phyloP scores from a whole-genome alignment of 2,113 vertebrate species.

The Otocyon megalotis region DNA sequence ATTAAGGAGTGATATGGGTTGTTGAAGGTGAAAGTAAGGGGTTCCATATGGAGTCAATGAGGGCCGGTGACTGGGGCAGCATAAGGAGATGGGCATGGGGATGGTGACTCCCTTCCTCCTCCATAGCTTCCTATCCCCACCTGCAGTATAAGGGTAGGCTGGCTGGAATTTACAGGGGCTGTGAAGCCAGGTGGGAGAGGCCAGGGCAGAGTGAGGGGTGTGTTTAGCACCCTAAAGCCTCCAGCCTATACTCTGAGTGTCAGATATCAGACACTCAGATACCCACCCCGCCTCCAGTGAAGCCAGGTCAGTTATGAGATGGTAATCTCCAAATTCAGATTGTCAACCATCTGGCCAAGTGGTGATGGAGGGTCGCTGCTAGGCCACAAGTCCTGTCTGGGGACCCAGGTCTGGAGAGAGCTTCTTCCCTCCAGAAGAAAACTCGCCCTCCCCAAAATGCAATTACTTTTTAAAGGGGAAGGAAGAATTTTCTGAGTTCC shows the following conservation, averaged over 20 bases:
- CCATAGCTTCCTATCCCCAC: fast-evolving
- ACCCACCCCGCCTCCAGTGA: too few species aligned
- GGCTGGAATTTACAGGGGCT: background rate
- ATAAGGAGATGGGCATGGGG: background rate
- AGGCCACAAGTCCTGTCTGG: background rate
- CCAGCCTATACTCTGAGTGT: background rate
- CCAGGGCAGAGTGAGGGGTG: background rate
- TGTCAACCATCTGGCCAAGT: background rate
- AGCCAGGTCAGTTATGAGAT: background rate
- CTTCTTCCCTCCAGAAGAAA: background rate
- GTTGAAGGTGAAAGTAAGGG: too few species aligned
- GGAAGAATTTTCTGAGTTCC: background rate
- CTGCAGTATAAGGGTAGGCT: background rate
- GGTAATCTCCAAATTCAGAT: background rate
- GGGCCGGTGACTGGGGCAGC: background rate
- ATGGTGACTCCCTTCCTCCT: too few species aligned
- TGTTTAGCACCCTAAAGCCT: background rate
- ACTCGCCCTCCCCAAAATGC: background rate
- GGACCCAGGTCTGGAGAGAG: conserved; percentile 10
- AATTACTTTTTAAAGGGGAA: background rate
- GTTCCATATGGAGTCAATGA: background rate
- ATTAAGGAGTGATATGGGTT: background rate
- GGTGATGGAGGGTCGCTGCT: background rate
- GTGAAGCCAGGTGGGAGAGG: background rate
- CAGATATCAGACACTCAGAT: background rate